Percentiles rank a stretch among this genome's conserved stretches.
phyloP scores from a whole-genome alignment of 2,888 invertebrate genomes.

The Oithona nana region DNA sequence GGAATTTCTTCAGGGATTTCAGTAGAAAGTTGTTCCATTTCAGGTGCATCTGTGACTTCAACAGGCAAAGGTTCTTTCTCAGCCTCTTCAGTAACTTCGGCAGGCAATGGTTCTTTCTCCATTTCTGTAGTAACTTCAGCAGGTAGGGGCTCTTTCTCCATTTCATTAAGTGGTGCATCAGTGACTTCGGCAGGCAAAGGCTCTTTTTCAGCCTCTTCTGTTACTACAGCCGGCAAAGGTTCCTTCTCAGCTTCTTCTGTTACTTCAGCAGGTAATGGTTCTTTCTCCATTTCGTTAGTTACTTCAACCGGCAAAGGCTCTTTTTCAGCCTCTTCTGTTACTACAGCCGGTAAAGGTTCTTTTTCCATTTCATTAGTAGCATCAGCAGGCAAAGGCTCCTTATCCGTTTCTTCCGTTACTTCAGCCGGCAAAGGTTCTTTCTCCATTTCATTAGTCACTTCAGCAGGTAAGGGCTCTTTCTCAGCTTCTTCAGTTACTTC shows the following conservation, averaged over 20 bases:
- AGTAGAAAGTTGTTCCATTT: slow-evolving; percentile 7
- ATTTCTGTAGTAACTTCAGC: neutral
- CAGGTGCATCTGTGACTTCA: neutral
- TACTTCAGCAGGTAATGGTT: neutral
- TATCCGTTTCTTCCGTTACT: neutral
- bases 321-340: neutral
- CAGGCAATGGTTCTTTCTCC: too few species aligned
- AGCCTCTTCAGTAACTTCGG: neutral
- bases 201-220: neutral
- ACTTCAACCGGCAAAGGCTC: neutral
- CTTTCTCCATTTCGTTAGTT: neutral
- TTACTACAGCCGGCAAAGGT: neutral
- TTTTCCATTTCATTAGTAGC: neutral
- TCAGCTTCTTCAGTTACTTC: neutral
- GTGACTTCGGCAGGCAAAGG: neutral
- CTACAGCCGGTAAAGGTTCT: neutral
- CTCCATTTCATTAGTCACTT: neutral
- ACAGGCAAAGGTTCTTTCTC: neutral
- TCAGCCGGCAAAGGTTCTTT: neutral
- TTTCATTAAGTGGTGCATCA: neutral
- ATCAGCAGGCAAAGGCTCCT: too few species aligned
- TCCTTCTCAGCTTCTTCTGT: neutral
- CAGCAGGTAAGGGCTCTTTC: neutral
- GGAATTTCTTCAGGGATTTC: neutral
- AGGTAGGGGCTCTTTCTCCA: neutral